These are phyloP conservation scores for pig (Sus scrofa) DNA, from an alignment of 2,113 vertebrate genomes.

Conservation along the genomic window DNA sequence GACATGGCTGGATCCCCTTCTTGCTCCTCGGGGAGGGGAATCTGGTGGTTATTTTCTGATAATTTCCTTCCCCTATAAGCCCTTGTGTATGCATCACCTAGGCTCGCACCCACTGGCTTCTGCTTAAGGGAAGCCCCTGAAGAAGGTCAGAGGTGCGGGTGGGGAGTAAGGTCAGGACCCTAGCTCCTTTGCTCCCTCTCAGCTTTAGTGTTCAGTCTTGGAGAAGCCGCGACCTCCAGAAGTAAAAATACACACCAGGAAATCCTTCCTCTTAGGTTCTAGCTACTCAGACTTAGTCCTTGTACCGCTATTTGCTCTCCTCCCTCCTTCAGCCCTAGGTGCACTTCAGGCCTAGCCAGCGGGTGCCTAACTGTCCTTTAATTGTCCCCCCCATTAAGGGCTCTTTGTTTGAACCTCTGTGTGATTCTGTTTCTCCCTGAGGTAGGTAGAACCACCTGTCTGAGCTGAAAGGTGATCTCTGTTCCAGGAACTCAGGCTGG, in stretches of 20 bases:
- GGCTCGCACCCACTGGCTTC: not conserved
- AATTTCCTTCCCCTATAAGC: too few relatives aligned
- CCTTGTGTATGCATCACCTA: too few relatives aligned
- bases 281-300: not conserved
- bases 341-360: not conserved
- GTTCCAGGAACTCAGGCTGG: not conserved
- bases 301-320: not conserved
- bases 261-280: not conserved
- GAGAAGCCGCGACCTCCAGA: not conserved
- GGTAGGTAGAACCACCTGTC: not conserved
- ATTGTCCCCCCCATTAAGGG: not conserved
- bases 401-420: not conserved
- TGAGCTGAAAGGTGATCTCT: not conserved
- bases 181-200: not conserved
- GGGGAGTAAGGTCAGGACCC: not conserved
- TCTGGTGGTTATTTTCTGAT: not conserved
- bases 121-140: not conserved
- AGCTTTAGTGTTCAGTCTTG: not conserved
- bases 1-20: not conserved
- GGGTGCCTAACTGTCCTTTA: not conserved
- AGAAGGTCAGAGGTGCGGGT: not conserved
- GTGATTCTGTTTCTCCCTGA: not conserved
- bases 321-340: not conserved
- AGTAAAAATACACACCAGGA: not conserved
- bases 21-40: not conserved